Evolutionary conservation across 2,888 invertebrate genomes (phyloP).

Genomic region (Hecatera dysodea): DNA sequence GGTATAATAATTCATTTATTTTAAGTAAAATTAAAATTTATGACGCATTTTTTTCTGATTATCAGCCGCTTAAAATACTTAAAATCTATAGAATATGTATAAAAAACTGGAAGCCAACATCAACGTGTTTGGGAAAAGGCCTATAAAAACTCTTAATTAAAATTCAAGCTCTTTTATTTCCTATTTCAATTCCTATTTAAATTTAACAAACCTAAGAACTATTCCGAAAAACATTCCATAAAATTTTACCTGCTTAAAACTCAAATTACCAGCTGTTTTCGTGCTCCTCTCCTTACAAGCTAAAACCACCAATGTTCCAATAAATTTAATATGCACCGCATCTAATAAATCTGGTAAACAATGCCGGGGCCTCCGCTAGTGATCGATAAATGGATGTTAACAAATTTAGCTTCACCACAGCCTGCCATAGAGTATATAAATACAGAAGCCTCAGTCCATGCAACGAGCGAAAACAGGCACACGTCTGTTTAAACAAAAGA

Average conservation of each 20-base stretch:
- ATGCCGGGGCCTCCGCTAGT: slow-evolving; percentile 24
- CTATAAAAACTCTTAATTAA: too few relatives aligned
- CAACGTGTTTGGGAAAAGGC: too few relatives aligned
- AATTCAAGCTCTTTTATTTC: too few relatives aligned
- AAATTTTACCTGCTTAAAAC: neutral
- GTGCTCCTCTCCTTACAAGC: neutral
- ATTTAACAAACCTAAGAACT: neutral
- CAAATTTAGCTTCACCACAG: slow-evolving; percentile 41
- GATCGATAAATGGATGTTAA: slow-evolving; percentile 55
- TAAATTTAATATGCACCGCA: slow-evolving; percentile 57
- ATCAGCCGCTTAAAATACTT: too few relatives aligned
- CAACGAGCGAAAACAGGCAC: too few relatives aligned
- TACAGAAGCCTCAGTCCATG: neutral
- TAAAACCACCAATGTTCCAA: neutral
- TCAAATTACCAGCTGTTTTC: slow-evolving; percentile 5
- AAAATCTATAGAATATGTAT: too few relatives aligned
- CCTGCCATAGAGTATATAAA: neutral
- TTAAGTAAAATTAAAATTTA: too few relatives aligned
- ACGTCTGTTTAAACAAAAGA: neutral
- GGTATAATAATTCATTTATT: too few relatives aligned
- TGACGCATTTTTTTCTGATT: too few relatives aligned
- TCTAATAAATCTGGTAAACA: slow-evolving; percentile 58
- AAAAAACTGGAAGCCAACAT: too few relatives aligned
- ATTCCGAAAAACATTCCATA: neutral
- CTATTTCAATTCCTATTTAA: too few relatives aligned